These are phyloP conservation scores for Rhinophrynus dorsalis DNA, from an alignment of 2,797 vertebrate species.

Conservation along the genomic window DNA sequence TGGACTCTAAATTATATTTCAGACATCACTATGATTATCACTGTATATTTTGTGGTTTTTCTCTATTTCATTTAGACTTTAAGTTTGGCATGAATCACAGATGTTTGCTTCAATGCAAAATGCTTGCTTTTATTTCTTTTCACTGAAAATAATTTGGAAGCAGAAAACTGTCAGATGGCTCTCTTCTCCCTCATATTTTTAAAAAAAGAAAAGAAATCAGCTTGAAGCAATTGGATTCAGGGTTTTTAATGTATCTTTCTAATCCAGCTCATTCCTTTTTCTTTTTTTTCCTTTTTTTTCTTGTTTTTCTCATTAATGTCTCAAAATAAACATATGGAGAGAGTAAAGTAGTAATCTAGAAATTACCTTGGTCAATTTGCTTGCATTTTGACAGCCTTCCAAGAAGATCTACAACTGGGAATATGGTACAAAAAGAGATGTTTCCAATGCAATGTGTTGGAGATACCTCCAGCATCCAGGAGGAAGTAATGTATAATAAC, in stretches of 20 bases:
- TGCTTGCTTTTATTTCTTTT: background rate
- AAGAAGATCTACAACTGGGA: too few relatives aligned
- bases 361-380: too few relatives aligned
- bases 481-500: too few relatives aligned
- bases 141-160: background rate
- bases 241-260: background rate
- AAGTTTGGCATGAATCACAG: background rate
- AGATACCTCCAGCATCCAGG: too few relatives aligned
- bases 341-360: too few relatives aligned
- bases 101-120: background rate
- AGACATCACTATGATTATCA: too few relatives aligned
- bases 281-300: too few relatives aligned
- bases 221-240: background rate
- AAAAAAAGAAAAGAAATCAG: slow-evolving; percentile 1
- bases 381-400: too few relatives aligned
- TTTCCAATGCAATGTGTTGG: too few relatives aligned
- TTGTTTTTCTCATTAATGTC: background rate
- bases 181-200: too few relatives aligned
- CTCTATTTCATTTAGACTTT: background rate
- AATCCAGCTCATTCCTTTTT: background rate
- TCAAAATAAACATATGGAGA: background rate
- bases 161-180: background rate
- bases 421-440: too few relatives aligned
- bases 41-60: background rate
- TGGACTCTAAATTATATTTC: too few relatives aligned